Evolutionary conservation across 2,888 invertebrate genomes (phyloP), one percentile per base, ranked within the genome.

Genomic region (Notodonta ziczac): DNA sequence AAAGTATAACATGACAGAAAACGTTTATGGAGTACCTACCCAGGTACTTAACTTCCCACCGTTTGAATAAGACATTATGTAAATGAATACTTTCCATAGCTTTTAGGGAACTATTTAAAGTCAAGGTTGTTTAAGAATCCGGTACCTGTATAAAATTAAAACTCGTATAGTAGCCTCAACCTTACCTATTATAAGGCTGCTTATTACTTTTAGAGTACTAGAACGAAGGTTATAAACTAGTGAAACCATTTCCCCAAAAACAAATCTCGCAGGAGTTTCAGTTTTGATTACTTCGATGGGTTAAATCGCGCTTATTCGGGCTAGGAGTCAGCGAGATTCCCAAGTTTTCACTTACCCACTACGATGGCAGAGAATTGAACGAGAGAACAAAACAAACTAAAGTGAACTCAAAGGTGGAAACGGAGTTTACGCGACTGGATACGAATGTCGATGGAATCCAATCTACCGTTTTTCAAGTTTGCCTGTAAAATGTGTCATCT

Each of bases 11-110:
- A n/a, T 80, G 78, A 79, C 79, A 69, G 77, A 80, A 84, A 76
- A 66, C 80, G 77, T 82, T 83, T 79, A 76, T 66, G 62, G 65
- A 77, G 35, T 35, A n/a, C 24, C 24, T 46, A 46, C 46, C 46
- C 5, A 4, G n/a, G 73, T 75, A 77, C 76, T 76, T 72, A 73
- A 73, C 74, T 71, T 73, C 64, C 71, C 69, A 65, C 71, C 72
- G 78, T 79, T 79, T 76, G 74, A 81, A 80, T 77, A 79, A 74
- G 74, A 74, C 73, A 80, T 82, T 83, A 84, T 85, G 84, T 69
- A 82, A 82, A 85, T 84, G 72, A 74, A 77, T 65, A 72, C 69
- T 80, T 82, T 77, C 72, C 62, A 80, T 78, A 79, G 83, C 81
- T 85, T 85, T 84, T 78, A 84, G 73, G 72, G 67, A 74, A 78